A percentile compares a stretch with the other conserved stretches of the same genome.
These are phyloP conservation scores for Porites evermanni DNA, from an alignment of 92 coral and sea anemone genomes.

Conservation along the genomic window DNA sequence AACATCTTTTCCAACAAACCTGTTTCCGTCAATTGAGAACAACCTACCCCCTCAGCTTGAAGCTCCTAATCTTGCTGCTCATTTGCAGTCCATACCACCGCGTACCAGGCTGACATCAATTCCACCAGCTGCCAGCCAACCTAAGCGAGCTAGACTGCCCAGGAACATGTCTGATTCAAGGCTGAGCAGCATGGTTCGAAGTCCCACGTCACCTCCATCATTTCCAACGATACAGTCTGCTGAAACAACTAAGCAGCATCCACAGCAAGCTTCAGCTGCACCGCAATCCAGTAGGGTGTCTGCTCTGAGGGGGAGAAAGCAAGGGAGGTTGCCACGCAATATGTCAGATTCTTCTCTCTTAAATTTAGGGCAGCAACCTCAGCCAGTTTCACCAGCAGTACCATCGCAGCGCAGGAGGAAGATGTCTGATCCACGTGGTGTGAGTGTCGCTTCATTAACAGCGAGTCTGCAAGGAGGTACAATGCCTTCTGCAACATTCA, in stretches of 20 bases:
- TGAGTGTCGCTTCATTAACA: conserved; percentile 31
- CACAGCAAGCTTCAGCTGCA: conserved; percentile 52
- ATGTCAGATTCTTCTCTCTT: conserved; percentile 94
- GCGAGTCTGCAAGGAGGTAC: conserved; percentile 21
- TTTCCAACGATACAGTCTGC: conserved; percentile 23
- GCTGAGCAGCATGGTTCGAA: conserved; percentile 61
- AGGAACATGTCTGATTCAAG: conserved; percentile 97
- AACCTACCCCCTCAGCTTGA: conserved; percentile 92
- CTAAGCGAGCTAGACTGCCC: conserved; percentile 90
- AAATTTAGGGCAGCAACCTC: conserved; percentile 69
- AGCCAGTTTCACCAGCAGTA: conserved; percentile 8
- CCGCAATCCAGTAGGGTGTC: conserved; percentile 19
- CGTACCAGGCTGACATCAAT: conserved; percentile 63
- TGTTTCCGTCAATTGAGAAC: conserved; percentile 75
- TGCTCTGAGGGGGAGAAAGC: conserved; percentile 50
- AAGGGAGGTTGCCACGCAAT: conserved; percentile 84
- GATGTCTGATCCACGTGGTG: conserved; percentile 60
- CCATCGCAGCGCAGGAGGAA: conserved; percentile 56
- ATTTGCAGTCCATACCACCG: conserved; percentile 82
- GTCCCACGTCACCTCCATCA: conserved; percentile 52
- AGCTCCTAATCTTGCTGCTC: conserved; percentile 97
- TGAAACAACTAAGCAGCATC: conserved; percentile 20
- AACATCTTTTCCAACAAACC: conserved; percentile 45
- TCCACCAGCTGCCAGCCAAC: conserved; percentile 63
- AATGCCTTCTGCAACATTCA: conserved; percentile 36